These are phyloP conservation scores for Drosophila subquinaria DNA, from an alignment of 2,888 invertebrate genomes.

Conservation along the genomic window DNA sequence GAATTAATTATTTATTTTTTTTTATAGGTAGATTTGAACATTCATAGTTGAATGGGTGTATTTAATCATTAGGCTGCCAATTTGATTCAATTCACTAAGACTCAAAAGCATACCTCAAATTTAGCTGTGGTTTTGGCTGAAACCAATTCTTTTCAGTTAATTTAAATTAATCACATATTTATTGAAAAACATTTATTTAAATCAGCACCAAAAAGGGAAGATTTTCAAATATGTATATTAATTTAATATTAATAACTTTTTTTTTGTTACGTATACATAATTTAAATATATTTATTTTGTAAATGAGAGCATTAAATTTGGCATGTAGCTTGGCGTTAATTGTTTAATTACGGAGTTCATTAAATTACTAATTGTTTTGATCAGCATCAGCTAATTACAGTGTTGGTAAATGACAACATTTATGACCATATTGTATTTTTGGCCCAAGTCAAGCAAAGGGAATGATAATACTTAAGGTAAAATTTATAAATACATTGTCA, in stretches of 20 bases:
- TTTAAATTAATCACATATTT: neutral
- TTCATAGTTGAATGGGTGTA: neutral
- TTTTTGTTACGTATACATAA: neutral
- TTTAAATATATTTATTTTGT: neutral
- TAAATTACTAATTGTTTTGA: neutral
- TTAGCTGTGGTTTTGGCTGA: neutral
- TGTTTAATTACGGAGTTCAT: neutral
- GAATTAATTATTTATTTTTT: neutral
- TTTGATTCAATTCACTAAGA: neutral
- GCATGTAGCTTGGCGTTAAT: neutral
- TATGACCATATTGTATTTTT: neutral
- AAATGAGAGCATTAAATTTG: neutral
- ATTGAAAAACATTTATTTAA: neutral
- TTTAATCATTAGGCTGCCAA: neutral
- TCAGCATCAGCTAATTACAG: neutral
- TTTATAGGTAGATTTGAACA: neutral
- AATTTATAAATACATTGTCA: neutral
- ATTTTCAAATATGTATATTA: neutral
- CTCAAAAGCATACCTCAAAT: neutral
- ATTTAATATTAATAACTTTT: neutral
- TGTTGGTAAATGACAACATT: conserved; percentile 1
- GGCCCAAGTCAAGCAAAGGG: neutral
- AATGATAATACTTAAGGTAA: neutral
- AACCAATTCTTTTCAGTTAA: neutral
- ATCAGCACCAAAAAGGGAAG: neutral